These are phyloP conservation scores for Tetramorium alpestre DNA, from an alignment of 1,140 invertebrate genomes.

Conservation along the genomic window DNA sequence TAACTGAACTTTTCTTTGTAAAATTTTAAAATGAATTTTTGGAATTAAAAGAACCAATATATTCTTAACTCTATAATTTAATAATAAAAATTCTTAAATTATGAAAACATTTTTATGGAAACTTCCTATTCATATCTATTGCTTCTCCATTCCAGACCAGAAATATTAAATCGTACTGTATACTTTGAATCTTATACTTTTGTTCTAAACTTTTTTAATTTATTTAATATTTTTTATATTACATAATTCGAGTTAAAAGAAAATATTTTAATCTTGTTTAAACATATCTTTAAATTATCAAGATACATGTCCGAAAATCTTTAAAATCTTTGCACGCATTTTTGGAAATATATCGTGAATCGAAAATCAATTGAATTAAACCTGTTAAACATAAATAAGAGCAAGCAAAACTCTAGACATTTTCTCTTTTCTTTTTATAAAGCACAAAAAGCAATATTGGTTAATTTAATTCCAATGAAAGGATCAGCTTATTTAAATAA, in stretches of 20 bases:
- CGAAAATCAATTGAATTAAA: not conserved
- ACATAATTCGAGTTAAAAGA: not conserved
- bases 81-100: not conserved
- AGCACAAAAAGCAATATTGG: not conserved
- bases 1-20: conserved; percentile 38
- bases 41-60: conserved; percentile 24
- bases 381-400: not conserved
- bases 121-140: not conserved
- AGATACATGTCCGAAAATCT: not conserved
- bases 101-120: no score
- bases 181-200: not conserved
- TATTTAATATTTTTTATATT: not conserved
- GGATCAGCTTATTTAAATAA: not conserved
- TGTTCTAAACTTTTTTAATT: not conserved
- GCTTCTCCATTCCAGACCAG: not conserved
- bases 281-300: not conserved
- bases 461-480: conserved; percentile 22
- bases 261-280: not conserved
- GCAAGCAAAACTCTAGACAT: not conserved
- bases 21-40: conserved; percentile 15
- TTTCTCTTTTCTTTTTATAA: not conserved
- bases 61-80: not conserved
- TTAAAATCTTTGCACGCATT: not conserved
- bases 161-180: not conserved
- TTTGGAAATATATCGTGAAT: not conserved